A percentile compares a stretch with the other conserved stretches of the same genome.
phyloP scores from a whole-genome alignment of 2,113 vertebrate genomes.

The Tursiops truncatus region DNA sequence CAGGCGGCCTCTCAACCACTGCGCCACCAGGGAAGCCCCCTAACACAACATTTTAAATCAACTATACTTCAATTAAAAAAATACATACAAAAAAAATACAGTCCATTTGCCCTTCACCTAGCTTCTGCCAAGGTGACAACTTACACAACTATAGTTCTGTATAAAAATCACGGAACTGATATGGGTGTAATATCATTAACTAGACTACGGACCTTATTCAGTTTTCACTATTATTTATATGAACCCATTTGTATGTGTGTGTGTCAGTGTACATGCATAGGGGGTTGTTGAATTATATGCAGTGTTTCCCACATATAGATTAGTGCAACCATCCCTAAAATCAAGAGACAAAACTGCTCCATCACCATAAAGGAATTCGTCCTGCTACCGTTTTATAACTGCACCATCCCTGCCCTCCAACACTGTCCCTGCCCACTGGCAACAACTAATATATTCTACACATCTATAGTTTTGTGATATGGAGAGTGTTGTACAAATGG shows the following conservation, averaged over 20 bases:
- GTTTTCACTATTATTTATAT: not conserved
- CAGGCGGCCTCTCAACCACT: no score
- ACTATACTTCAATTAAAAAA: not conserved
- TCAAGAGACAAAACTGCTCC: not conserved
- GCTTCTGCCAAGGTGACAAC: not conserved
- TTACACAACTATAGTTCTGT: not conserved
- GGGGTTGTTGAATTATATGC: not conserved
- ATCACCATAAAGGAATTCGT: not conserved
- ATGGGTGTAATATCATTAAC: not conserved
- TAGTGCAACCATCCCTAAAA: not conserved
- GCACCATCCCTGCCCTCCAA: no score
- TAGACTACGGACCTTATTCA: not conserved
- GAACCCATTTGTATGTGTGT: not conserved
- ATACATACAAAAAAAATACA: not conserved
- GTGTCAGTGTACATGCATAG: not conserved
- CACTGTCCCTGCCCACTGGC: accelerated
- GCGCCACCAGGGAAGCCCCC: no score
- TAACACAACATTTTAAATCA: not conserved
- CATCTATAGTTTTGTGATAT: not conserved
- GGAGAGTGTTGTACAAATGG: not conserved
- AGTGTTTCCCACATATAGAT: not conserved
- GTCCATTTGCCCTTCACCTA: not conserved
- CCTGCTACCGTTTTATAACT: accelerated
- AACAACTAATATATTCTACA: not conserved
- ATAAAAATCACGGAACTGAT: not conserved